Base-by-base conservation (phyloP, 1,140 invertebrate species). In the Sycophila sp. region DNA sequence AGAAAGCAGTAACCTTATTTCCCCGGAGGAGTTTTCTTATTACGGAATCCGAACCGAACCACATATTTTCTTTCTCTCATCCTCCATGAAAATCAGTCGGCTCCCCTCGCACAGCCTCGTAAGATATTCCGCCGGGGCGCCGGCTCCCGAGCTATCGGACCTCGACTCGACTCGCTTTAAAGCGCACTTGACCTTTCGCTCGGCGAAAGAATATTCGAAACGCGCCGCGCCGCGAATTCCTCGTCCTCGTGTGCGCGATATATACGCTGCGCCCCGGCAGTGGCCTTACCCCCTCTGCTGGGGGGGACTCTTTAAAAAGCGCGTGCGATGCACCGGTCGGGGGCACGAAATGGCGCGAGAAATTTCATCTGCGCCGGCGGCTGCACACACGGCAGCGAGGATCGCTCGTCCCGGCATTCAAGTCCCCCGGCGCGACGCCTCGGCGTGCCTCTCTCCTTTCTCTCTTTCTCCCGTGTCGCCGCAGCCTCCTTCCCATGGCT, bases 361-460 rank as follows among this genome's bases (percentile, higher is more conserved):
- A 55, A 40, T 53, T 51, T 47, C 36, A 30, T 22, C 34, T 32
- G 2, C 58, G 32, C 40, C 38, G 42, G 58, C 26, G 58, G 4
- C n/a, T 15, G 36, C 34, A 22, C 32, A 34, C 51, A 26, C 1
- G 0, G 28, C 15, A 26, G n/a, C n/a, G n/a, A n/a, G n/a, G n/a
- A n/a, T 11, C 28, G 17, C 28, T 28, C n/a, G 30, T 49, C 32
- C 56, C 32, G 42, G 56, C 66, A 60, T 69, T 62, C 66, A 42
- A 62, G 42, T 69, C 56, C 26, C 55, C 71, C 62, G 56, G 47
- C 53, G 64, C 71, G 72, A 75, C 70, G 36, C 40, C 47, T 17
- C 58, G 34, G 13, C 24, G 19, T 58, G 2, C 32, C 38, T 58
- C 49, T 59, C 59, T 69, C 30, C 64, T 73, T 69, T 74, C 65